Percentiles rank a stretch among this genome's conserved stretches.
Conservation (phyloP, 2,113 vertebrate genomes). For the Sceloporus undulatus region DNA sequence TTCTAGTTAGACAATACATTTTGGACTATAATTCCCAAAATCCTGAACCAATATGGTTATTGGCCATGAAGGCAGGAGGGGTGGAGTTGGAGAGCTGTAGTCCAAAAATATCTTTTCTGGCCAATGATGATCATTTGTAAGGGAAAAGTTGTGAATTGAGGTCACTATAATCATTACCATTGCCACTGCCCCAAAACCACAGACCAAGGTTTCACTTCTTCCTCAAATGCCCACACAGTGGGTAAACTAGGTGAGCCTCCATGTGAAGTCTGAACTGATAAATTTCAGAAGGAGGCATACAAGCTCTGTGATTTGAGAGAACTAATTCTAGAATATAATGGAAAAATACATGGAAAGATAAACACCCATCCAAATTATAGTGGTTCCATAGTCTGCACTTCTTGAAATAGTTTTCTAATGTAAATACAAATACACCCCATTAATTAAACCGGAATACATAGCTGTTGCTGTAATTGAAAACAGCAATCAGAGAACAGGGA, state of each 20-base stretch:
- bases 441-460: conserved; percentile 16
- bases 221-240: not conserved
- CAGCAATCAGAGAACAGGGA: conserved; percentile 7
- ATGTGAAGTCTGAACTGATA: not conserved
- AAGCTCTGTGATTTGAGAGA: not conserved
- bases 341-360: not conserved
- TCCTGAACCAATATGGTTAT: no score
- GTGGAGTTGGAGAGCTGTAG: no score
- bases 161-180: no score
- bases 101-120: no score
- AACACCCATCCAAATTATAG: conserved; percentile 1
- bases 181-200: no score
- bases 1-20: no score
- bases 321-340: not conserved
- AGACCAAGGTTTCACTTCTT: no score
- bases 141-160: no score
- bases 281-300: not conserved
- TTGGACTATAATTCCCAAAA: no score
- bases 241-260: not conserved
- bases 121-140: no score
- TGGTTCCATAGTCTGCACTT: not conserved
- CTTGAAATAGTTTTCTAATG: conserved; percentile 24
- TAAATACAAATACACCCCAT: conserved; percentile 15
- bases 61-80: no score
- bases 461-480: conserved; percentile 23